Base-by-base conservation (phyloP, 2,888 invertebrate species). In the Volucella inflata region DNA sequence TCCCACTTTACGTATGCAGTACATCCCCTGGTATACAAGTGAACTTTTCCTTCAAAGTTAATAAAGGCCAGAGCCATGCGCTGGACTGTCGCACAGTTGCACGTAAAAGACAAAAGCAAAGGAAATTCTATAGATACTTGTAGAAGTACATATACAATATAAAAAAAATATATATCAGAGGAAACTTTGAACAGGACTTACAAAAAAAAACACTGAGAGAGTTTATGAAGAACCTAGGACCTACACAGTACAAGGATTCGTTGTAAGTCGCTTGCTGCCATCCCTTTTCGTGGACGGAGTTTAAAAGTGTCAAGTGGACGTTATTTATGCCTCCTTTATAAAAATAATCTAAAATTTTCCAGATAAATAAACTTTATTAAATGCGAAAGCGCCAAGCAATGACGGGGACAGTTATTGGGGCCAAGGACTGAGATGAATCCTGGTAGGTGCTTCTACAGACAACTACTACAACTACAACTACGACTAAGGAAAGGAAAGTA, bases 281-380 rank as follows among this genome's bases (percentile, higher is more conserved):
- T 62, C 30, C 9, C 17, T 46, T 55, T 60, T 21, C 51, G 44
- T 74, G 62, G 60, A 59, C 71, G 16, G 36, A 82, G 64, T 74
- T 78, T 78, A 65, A 82, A 82, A 87, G 81, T 87, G 87, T 87
- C 87, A 87, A 87, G 78, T 82, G 67, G 74, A 87, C 82, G 59
- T 87, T 87, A 82, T 87, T 87, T 87, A 87, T 87, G 74, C 76
- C 81, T 87, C 87, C 82, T 87, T 87, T 87, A 87, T 87, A 87
- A 87, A 87, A 82, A 87, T 87, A 87, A 87, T 87, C 87, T 87
- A 87, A 87, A 87, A 87, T 87, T 87, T 87, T 87, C 68, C 77
- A 87, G 87, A 87, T 87, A 87, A 87, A 87, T 87, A 87, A 87
- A 87, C 87, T 87, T 87, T 87, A 87, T 87, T 87, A 87, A 87